Evolutionary conservation across 2,113 vertebrate genomes (phyloP).

Genomic region (human (Homo sapiens)): GRCh38 chr9:23071501-23072000

Average conservation of each 20-base stretch:
- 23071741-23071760: not conserved
- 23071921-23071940: not conserved
- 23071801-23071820: not conserved
- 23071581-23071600: not conserved
- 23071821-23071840: not conserved
- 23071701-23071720: not conserved
- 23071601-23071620: not conserved
- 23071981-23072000: not conserved
- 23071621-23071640: not conserved
- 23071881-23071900: not conserved
- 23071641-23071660: not conserved
- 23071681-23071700: not conserved
- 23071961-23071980: not conserved
- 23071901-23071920: not conserved
- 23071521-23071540: not conserved
- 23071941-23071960: not conserved
- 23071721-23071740: not conserved
- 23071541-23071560: not conserved
- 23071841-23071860: not conserved
- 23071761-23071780: not conserved
- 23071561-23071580: not conserved
- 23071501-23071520: not conserved
- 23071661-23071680: not conserved
- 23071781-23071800: not conserved
- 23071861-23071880: not conserved